Evolutionary conservation across 2,113 vertebrate genomes (phyloP), one percentile per base, ranked within the genome.

Genomic region (Capricornis sumatraensis): DNA sequence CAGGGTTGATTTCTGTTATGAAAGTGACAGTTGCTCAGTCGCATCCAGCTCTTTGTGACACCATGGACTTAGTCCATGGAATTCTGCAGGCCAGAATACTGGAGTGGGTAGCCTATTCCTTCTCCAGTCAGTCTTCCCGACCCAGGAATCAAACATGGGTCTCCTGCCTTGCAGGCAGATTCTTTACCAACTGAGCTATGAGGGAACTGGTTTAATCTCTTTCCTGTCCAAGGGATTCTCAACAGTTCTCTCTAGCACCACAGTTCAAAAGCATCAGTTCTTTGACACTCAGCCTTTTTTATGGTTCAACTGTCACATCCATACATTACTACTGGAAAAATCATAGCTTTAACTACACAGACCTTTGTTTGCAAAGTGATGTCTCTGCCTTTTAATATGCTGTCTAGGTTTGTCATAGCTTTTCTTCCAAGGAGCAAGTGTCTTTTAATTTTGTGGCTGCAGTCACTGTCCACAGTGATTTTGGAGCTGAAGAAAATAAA

Each of bases 1-100:
- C 62, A n/a, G 62, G 15, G 62, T 19, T 67, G 33, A n/a, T 17
- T 67, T 33, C 60, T 62, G 28, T 62, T 62, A 62, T 71, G n/a
- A 71, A 71, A 71, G n/a, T 71, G 64, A 71, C 21, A 36, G 64
- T 71, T 9, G 9, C 64, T 71, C n/a, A 71, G 64, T 36, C 4
- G 0, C 0, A 2, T 36, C 33, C 60, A 62, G 3, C 28, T 36
- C 33, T 67, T 67, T 36, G 64, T 0, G 8, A 67, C 64, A 9
- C 17, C 64, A 21, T 71, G n/a, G 64, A 36, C 64, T 36, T 0
- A n/a, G 62, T 19, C 58, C 58, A 19, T n/a, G 33, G 33, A n/a
- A 67, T 67, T 67, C 64, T 67, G 17, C n/a, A 67, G n/a, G 8
- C 64, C n/a, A 36, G 9, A 5, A 67, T 36, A 71, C 17, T 71